Percentiles rank a stretch among this genome's conserved stretches.
phyloP scores from a whole-genome alignment of 2,113 vertebrate species.

The Xenopus laevis region DNA sequence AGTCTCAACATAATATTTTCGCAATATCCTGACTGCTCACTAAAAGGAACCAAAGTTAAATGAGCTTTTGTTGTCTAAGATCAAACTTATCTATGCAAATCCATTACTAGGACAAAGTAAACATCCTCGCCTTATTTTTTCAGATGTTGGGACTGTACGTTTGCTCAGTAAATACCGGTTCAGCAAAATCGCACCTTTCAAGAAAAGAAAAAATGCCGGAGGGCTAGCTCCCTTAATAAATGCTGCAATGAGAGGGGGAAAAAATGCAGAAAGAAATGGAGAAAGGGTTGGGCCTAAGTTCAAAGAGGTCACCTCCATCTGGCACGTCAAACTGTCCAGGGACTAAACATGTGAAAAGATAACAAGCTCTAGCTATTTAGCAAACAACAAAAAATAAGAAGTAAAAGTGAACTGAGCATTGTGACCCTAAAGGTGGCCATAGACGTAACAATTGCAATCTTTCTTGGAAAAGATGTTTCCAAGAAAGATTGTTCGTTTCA shows the following conservation, averaged over 20 bases:
- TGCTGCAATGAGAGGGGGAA: constrained; percentile 24
- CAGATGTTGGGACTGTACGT: neutral
- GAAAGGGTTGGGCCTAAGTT: constrained; percentile 41
- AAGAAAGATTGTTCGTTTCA: too few relatives aligned
- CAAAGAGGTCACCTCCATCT: constrained; percentile 72
- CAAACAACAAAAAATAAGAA: too few relatives aligned
- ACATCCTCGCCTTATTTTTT: neutral
- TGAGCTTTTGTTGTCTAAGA: neutral
- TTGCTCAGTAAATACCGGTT: constrained; percentile 26
- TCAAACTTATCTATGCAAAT: neutral
- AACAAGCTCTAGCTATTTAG: neutral
- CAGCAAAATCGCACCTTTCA: constrained; percentile 56
- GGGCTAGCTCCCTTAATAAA: constrained; percentile 51
- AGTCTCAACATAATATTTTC: too few relatives aligned
- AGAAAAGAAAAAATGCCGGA: constrained; percentile 50
- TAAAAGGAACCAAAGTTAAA: neutral
- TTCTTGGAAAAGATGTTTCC: too few relatives aligned
- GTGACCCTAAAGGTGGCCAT: too few relatives aligned
- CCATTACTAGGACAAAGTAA: neutral
- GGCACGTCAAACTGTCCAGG: constrained; percentile 52
- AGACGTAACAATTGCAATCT: too few relatives aligned
- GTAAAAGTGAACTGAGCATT: neutral
- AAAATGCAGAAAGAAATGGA: constrained; percentile 14
- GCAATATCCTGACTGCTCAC: neutral
- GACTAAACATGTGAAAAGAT: constrained; percentile 16